These are phyloP conservation scores for Aphaenogaster floridana DNA, from an alignment of 1,140 invertebrate genomes.

Conservation along the genomic window DNA sequence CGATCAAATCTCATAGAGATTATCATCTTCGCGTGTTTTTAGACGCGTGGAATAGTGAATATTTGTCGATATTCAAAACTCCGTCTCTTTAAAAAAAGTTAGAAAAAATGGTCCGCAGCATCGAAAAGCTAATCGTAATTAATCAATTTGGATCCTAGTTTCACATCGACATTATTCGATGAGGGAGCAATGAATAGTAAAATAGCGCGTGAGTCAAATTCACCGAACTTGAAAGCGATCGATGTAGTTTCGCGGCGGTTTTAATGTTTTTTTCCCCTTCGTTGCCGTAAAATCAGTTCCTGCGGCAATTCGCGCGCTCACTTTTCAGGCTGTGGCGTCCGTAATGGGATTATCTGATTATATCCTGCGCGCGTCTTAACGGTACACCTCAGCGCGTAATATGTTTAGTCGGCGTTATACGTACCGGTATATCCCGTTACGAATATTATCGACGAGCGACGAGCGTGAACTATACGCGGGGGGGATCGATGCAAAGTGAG, in stretches of 20 bases:
- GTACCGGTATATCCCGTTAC: slow-evolving; percentile 69
- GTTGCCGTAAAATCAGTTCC: slow-evolving; percentile 30
- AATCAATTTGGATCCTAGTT: background rate
- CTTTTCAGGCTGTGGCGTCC: slow-evolving; percentile 46
- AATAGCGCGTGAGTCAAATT: slow-evolving; percentile 23
- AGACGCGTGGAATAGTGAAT: background rate
- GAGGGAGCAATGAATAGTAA: background rate
- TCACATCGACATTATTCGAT: background rate
- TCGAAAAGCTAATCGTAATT: background rate
- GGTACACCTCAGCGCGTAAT: slow-evolving; percentile 62
- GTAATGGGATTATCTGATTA: slow-evolving; percentile 74
- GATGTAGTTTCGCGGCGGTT: background rate
- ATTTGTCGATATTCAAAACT: background rate
- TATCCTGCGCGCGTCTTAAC: slow-evolving; percentile 71
- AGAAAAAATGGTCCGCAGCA: background rate
- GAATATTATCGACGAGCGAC: slow-evolving; percentile 57
- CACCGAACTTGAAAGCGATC: slow-evolving; percentile 25
- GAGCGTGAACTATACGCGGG: background rate
- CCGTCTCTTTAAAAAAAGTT: background rate
- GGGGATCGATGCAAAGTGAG: slow-evolving; percentile 53
- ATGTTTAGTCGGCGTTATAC: slow-evolving; percentile 52
- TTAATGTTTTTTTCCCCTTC: background rate
- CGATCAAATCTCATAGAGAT: background rate
- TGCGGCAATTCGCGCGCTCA: slow-evolving; percentile 40
- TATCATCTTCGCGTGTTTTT: background rate